phyloP scores from a whole-genome alignment of 2,888 invertebrate genomes.

The Caenorhabditis zanzibari region DNA sequence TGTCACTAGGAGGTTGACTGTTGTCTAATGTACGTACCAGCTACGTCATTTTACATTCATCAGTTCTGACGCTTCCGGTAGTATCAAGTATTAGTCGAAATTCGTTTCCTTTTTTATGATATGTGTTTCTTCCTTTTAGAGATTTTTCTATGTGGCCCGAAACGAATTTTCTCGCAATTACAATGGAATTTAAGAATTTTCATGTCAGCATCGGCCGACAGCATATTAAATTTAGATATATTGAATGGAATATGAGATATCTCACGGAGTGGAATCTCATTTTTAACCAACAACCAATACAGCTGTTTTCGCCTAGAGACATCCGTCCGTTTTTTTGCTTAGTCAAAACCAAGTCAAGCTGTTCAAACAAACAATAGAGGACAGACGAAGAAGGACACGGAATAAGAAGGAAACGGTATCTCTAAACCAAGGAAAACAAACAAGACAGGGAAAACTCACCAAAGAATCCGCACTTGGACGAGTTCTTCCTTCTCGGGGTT shows the following conservation, averaged over 20 bases:
- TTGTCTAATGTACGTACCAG: conserved; percentile 7
- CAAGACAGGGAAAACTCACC: conserved; percentile 41
- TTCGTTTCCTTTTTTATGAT: neutral
- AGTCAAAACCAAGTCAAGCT: conserved; percentile 53
- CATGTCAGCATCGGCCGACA: too few relatives aligned
- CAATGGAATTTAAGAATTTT: too few relatives aligned
- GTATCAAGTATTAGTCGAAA: neutral
- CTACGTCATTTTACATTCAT: conserved; percentile 41
- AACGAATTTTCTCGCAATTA: neutral
- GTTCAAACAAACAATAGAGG: conserved; percentile 51
- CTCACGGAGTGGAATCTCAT: neutral
- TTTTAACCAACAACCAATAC: conserved; percentile 12
- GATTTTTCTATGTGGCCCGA: too few relatives aligned
- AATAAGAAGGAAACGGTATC: conserved; percentile 32
- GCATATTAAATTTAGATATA: neutral
- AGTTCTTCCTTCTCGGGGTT: conserved; percentile 66
- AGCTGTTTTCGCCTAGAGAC: conserved; percentile 30
- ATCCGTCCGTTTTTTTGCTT: conserved; percentile 25
- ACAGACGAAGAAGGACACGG: conserved; percentile 5
- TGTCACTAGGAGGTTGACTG: neutral
- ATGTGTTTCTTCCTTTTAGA: too few relatives aligned
- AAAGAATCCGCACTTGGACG: conserved; percentile 63
- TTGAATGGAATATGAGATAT: neutral
- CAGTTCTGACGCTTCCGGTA: conserved; percentile 13
- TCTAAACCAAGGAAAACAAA: conserved; percentile 31